Percentiles rank a stretch among this genome's conserved stretches.
These are phyloP conservation scores for Eristalis arbustorum DNA, from an alignment of 2,888 invertebrate genomes.

Conservation along the genomic window DNA sequence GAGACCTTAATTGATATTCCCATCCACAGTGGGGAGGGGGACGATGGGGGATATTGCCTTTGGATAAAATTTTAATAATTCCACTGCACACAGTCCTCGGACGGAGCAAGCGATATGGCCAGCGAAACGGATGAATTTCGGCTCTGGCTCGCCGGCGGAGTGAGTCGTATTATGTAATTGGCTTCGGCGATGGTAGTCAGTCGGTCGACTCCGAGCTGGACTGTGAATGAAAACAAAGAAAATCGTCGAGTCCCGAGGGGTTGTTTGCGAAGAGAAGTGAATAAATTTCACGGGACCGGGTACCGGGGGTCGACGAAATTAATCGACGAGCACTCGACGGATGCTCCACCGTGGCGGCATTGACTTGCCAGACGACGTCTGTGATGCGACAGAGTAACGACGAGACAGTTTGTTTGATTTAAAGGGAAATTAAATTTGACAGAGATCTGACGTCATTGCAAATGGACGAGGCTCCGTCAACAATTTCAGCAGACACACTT, in stretches of 20 bases:
- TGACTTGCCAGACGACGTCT: too few relatives aligned
- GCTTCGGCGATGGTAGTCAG: neutral
- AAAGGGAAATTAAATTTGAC: neutral
- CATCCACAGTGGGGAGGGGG: neutral
- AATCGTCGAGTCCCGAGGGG: neutral
- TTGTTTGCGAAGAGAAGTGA: neutral
- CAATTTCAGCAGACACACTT: neutral
- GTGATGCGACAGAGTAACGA: too few relatives aligned
- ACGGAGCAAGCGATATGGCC: neutral
- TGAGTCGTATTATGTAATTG: neutral
- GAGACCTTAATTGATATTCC: neutral
- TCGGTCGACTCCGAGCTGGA: neutral
- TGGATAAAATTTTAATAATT: neutral
- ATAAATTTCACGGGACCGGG: neutral
- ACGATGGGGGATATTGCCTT: neutral
- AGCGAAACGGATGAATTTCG: neutral
- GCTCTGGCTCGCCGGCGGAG: neutral
- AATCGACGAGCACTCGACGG: neutral
- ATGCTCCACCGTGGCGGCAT: neutral
- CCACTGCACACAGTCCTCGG: neutral
- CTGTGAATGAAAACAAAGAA: neutral
- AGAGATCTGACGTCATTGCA: too few relatives aligned
- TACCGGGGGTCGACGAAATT: neutral
- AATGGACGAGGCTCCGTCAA: neutral
- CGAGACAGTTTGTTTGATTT: neutral